These are phyloP conservation scores for Pelecanoides urinatrix DNA, from an alignment of 2,113 vertebrate species.

Conservation along the genomic window DNA sequence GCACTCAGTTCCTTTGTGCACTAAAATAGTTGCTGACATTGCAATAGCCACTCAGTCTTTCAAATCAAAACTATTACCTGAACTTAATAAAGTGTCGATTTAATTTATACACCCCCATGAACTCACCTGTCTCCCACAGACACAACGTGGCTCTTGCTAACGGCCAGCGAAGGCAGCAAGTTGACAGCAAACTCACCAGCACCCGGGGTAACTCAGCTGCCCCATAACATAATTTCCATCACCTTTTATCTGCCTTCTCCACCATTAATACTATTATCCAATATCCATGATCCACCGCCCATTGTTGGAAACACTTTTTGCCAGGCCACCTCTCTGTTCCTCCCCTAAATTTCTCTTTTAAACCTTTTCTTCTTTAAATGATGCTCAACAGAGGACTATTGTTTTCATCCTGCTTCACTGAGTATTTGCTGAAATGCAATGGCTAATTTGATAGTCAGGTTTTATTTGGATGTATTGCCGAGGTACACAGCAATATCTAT, in stretches of 20 bases:
- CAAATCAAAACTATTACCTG: constrained; percentile 62
- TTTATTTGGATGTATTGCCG: background rate
- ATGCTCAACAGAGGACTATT: background rate
- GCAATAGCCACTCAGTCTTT: constrained; percentile 58
- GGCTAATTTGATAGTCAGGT: background rate
- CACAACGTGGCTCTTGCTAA: background rate
- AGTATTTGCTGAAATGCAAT: background rate
- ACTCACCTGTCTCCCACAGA: constrained; percentile 44
- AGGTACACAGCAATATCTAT: background rate
- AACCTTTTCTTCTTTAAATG: background rate
- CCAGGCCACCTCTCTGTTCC: background rate
- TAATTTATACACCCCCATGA: constrained; percentile 43
- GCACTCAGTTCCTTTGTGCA: constrained; percentile 46
- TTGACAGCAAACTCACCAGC: background rate
- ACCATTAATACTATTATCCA: background rate
- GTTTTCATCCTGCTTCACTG: background rate
- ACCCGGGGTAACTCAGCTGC: background rate
- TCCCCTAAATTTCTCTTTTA: background rate
- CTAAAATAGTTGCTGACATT: constrained; percentile 49
- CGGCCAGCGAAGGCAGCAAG: background rate
- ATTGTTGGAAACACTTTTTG: background rate
- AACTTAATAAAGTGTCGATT: constrained; percentile 59
- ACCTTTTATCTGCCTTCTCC: background rate
- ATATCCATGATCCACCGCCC: rapidly evolving
- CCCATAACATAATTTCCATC: background rate